phyloP scores from a whole-genome alignment of 1,140 invertebrate genomes.

The Drosophila nebulosa region DNA sequence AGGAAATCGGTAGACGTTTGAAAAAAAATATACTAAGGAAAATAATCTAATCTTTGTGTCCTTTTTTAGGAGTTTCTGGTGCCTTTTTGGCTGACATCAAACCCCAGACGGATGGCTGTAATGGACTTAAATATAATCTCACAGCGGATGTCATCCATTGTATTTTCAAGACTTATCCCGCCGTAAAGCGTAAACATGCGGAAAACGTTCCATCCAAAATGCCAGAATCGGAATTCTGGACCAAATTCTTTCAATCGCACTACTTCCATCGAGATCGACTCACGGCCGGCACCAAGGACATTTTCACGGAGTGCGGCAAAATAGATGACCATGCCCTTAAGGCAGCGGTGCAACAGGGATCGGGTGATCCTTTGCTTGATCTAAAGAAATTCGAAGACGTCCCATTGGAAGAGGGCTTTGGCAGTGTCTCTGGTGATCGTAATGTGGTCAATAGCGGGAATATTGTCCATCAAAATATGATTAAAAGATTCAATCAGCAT shows the following conservation, averaged over 20 bases:
- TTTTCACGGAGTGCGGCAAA: slow-evolving; percentile 98
- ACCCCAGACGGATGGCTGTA: slow-evolving; percentile 97
- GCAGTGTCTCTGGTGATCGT: slow-evolving; percentile 84
- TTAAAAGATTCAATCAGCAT: slow-evolving; percentile 98
- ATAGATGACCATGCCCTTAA: slow-evolving; percentile 94
- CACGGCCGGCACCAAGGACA: slow-evolving; percentile 92
- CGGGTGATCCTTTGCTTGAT: slow-evolving; percentile 91
- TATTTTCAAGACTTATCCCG: slow-evolving; percentile 99
- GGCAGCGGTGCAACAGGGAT: slow-evolving; percentile 89
- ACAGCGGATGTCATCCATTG: slow-evolving; percentile 98
- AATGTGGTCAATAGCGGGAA: slow-evolving; percentile 84
- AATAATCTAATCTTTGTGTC: not conserved
- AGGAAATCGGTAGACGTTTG: slow-evolving; percentile 88
- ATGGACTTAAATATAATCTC: slow-evolving; percentile 98
- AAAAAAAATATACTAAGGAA: not conserved
- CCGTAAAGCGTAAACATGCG: slow-evolving; percentile 97
- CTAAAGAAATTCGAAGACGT: slow-evolving; percentile 90
- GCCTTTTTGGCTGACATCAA: slow-evolving; percentile 96
- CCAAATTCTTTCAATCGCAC: slow-evolving; percentile 99
- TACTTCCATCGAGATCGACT: slow-evolving; percentile 99
- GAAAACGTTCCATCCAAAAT: slow-evolving; percentile 98
- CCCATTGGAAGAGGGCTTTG: slow-evolving; percentile 86
- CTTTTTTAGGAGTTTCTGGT: slow-evolving; percentile 87
- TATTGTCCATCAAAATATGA: slow-evolving; percentile 95
- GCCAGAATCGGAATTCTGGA: slow-evolving; percentile 99